Conservation (phyloP, 2,797 vertebrate species). For the Malacoctenus gilli region DNA sequence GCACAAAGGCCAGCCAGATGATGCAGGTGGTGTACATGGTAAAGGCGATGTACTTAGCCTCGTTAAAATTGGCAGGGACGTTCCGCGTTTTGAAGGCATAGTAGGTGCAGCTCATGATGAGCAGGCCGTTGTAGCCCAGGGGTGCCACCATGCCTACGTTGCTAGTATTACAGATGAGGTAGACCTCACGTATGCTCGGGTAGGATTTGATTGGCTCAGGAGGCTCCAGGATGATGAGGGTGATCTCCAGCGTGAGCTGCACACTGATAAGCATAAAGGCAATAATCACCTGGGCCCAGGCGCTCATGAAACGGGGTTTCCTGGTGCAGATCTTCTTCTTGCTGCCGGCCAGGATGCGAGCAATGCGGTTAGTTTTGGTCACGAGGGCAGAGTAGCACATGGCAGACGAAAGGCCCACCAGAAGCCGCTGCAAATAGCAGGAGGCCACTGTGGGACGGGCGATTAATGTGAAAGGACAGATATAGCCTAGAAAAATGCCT, state of each 20-base stretch:
- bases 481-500: slow-evolving; percentile 96
- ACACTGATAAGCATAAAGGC: slow-evolving; percentile 94
- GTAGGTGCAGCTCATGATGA: slow-evolving; percentile 99
- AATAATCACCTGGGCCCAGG: slow-evolving; percentile 97
- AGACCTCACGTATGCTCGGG: slow-evolving; percentile 96
- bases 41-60: slow-evolving; percentile 99
- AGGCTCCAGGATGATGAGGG: slow-evolving; percentile 94
- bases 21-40: slow-evolving; percentile 99
- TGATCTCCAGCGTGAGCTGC: slow-evolving; percentile 92
- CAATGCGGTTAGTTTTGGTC: slow-evolving; percentile 98
- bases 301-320: slow-evolving; percentile 98
- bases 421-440: slow-evolving; percentile 95
- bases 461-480: slow-evolving; percentile 96
- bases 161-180: slow-evolving; percentile 98
- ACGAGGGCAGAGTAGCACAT: slow-evolving; percentile 99
- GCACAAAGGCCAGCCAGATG: slow-evolving; percentile 98
- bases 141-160: slow-evolving; percentile 96
- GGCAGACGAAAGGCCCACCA: slow-evolving; percentile 95
- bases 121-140: slow-evolving; percentile 95
- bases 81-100: slow-evolving; percentile 99
- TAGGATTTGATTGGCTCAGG: slow-evolving; percentile 94
- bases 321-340: slow-evolving; percentile 99
- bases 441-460: slow-evolving; percentile 91
- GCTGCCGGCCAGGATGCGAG: slow-evolving; percentile 96
- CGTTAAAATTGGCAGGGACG: slow-evolving; percentile 98